phyloP scores from a whole-genome alignment of 2,113 vertebrate genomes.

The Macroglossus sobrinus region DNA sequence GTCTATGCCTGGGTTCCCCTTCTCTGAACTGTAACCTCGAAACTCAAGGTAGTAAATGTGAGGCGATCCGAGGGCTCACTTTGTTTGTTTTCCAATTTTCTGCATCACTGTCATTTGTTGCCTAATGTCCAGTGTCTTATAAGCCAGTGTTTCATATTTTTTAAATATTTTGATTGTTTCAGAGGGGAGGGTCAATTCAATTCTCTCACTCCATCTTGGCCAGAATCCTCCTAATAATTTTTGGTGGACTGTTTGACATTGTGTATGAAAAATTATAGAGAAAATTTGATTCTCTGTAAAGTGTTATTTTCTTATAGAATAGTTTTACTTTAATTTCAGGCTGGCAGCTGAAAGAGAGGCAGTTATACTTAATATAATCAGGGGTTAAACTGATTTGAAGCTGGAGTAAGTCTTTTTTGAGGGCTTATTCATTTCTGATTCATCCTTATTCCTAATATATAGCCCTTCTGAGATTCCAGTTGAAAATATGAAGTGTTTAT shows the following conservation, averaged over 20 bases:
- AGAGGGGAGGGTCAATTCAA: background rate
- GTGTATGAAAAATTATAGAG: background rate
- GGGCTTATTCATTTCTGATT: constrained; percentile 19
- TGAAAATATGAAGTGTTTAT: constrained; percentile 24
- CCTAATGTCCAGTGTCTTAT: background rate
- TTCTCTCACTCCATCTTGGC: background rate
- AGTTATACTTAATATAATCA: constrained; percentile 5
- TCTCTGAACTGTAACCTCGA: background rate
- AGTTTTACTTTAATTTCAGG: constrained; percentile 23
- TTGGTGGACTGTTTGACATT: constrained; percentile 1
- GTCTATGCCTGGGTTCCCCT: background rate
- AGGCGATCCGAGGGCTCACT: background rate
- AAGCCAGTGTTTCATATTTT: background rate
- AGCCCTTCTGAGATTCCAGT: constrained; percentile 25
- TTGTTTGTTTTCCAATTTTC: background rate
- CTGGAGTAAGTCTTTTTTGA: constrained; percentile 23
- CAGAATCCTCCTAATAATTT: constrained; percentile 1
- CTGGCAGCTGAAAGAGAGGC: background rate
- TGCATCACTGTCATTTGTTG: background rate
- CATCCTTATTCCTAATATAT: background rate
- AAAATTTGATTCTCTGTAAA: constrained; percentile 8
- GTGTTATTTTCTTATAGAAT: background rate
- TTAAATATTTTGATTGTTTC: background rate
- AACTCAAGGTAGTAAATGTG: background rate
- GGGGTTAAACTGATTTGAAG: constrained; percentile 27